Conservation (phyloP, 2,888 invertebrate genomes). For the Lasioglossum vierecki region DNA sequence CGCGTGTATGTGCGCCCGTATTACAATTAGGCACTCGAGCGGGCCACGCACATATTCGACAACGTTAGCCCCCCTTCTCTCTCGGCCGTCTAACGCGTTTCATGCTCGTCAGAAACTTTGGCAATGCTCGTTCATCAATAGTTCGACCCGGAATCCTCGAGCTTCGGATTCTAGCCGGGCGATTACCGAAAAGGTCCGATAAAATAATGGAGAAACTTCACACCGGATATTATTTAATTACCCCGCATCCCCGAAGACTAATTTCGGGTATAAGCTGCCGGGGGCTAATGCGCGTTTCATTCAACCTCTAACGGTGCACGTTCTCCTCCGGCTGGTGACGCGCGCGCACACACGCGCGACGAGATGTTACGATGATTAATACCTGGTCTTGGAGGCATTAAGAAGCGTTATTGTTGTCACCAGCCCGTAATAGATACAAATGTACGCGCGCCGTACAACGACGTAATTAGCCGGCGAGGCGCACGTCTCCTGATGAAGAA, state of each 20-base stretch:
- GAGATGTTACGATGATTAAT: conserved; percentile 72
- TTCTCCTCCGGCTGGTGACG: background rate
- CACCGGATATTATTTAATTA: background rate
- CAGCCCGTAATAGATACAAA: conserved; percentile 76
- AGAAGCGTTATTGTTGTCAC: conserved; percentile 71
- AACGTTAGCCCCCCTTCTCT: background rate
- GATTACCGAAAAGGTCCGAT: background rate
- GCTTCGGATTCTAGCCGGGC: background rate
- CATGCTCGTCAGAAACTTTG: background rate
- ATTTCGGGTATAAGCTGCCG: background rate
- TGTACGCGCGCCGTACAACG: conserved; percentile 61
- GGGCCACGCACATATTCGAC: background rate
- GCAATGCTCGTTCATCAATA: background rate
- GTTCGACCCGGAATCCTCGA: background rate
- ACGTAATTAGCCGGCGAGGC: conserved; percentile 70
- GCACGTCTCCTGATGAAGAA: conserved; percentile 21
- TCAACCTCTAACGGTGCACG: background rate
- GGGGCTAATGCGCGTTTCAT: conserved; percentile 8
- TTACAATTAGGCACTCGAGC: background rate
- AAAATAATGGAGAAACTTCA: conserved; percentile 4
- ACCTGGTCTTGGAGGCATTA: conserved; percentile 63
- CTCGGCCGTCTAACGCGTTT: background rate
- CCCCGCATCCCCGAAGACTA: background rate
- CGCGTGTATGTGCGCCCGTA: background rate
- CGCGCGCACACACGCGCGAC: conserved; percentile 1